A percentile compares a stretch with the other conserved stretches of the same genome.
These are phyloP conservation scores for Sphaeridia pumilis DNA, from an alignment of 2,888 invertebrate species.

Conservation along the genomic window DNA sequence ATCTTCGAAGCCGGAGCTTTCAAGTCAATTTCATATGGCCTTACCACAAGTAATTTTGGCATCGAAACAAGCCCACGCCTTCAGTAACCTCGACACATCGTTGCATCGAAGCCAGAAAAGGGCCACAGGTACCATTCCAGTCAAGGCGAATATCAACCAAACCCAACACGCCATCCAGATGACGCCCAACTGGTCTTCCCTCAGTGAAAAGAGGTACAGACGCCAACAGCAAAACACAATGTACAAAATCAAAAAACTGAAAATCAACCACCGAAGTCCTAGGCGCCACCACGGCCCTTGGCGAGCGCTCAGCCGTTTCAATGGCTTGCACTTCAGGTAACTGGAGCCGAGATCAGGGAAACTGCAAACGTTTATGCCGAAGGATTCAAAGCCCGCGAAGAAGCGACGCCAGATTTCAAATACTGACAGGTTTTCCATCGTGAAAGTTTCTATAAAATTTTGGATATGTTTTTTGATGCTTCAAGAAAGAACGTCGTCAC, in stretches of 20 bases:
- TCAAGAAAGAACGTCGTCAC: too few relatives aligned
- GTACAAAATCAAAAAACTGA: not conserved
- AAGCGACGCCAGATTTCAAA: not conserved
- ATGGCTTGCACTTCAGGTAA: not conserved
- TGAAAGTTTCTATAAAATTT: too few relatives aligned
- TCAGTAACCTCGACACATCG: not conserved
- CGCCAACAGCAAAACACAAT: not conserved
- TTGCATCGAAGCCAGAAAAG: not conserved
- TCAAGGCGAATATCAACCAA: not conserved
- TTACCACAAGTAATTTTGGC: not conserved
- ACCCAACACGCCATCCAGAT: not conserved
- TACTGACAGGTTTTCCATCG: not conserved
- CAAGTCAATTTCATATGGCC: not conserved
- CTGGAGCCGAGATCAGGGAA: not conserved
- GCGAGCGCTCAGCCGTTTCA: not conserved
- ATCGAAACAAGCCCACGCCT: not conserved
- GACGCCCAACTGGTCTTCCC: not conserved
- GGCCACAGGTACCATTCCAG: not conserved
- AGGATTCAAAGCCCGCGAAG: not conserved
- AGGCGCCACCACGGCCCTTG: not conserved
- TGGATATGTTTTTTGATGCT: too few relatives aligned
- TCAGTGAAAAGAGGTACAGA: not conserved
- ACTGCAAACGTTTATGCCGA: not conserved
- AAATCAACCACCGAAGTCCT: not conserved
- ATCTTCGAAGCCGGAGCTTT: too few relatives aligned